Base-by-base conservation (phyloP, 2,797 vertebrate species). In the Chaunax sp. region DNA sequence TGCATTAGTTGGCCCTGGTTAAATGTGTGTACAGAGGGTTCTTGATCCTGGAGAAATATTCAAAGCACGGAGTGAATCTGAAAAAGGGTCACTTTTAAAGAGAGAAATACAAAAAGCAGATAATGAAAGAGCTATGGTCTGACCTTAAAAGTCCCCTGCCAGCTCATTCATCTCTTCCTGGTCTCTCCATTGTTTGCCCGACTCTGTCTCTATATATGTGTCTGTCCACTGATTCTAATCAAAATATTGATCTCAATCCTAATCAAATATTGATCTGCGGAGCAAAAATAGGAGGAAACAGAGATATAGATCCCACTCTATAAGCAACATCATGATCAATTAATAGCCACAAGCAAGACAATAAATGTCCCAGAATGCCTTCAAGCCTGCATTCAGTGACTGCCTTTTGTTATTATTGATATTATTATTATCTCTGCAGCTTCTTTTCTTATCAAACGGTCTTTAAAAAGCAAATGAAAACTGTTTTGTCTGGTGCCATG, bases 241-340 rank as follows among this genome's bases (percentile, higher is more conserved):
- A 37, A 53, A 33, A 6, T 37, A 37, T 56, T 50, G 49, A 30
- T 20, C 59, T 65, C 74, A 51, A 44, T 61, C 57, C 61, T 86
- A 77, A 88, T 90, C 80, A 79, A 87, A 86, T 78, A 88, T 84
- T 87, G 85, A 88, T 90, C 49, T 55, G 46, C 5, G 60, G 54
- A 70, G 80, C 59, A 81, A 75, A 85, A 33, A 45, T 43, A 33
- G 58, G 26, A 18, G 20, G 33, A 61, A 45, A 30, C 69, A 37
- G 56, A 81, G 58, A 35, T 59, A 63, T 25, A 78, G 57, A 52
- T 76, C 38, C 20, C 38, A 54, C 58, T 70, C 49, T 19, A 40
- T 77, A 76, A 72, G 53, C 77, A 79, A 53, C 54, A 73, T 59
- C 46, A 45, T 10, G 3, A 51, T 45, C 11, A 76, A 80, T 75